These are phyloP conservation scores for Piezodorus guildinii DNA, from an alignment of 1,140 invertebrate genomes.

Conservation along the genomic window DNA sequence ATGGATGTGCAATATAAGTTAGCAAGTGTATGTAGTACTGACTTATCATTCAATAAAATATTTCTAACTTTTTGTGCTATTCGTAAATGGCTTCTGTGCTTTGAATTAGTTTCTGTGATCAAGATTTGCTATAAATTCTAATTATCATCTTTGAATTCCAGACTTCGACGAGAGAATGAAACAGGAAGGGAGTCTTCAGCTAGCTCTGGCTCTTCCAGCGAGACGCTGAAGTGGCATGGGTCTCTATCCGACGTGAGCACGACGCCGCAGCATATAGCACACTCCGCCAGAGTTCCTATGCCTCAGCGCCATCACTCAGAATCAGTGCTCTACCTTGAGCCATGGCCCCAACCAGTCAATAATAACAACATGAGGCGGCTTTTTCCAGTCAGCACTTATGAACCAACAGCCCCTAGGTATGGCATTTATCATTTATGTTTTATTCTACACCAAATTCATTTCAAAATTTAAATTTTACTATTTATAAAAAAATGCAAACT, in stretches of 20 bases:
- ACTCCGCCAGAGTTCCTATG: conserved; percentile 64
- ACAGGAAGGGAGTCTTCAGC: conserved; percentile 53
- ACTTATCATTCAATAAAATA: too few species aligned
- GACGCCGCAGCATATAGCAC: conserved; percentile 52
- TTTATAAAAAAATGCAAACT: too few species aligned
- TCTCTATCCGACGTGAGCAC: conserved; percentile 41
- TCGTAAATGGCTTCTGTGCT: too few species aligned
- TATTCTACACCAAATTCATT: too few species aligned
- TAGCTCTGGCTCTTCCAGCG: conserved; percentile 54
- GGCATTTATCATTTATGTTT: neutral
- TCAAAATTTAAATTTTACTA: too few species aligned
- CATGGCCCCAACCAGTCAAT: conserved; percentile 29
- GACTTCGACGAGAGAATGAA: conserved; percentile 43
- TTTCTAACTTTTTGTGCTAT: too few species aligned
- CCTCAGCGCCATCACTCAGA: conserved; percentile 71
- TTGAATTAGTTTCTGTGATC: too few species aligned
- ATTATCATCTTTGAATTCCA: conserved; percentile 25
- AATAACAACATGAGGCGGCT: conserved; percentile 37
- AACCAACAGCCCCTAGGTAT: conserved; percentile 30
- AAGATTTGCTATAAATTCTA: neutral
- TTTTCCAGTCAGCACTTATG: conserved; percentile 47
- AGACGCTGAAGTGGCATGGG: conserved; percentile 68
- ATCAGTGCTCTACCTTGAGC: conserved; percentile 55
- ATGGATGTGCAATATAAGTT: too few species aligned
- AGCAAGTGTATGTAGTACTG: too few species aligned